A percentile compares a stretch with the other conserved stretches of the same genome.
Evolutionary conservation across 2,113 vertebrate species (phyloP).

Genomic region (Calcarius ornatus): DNA sequence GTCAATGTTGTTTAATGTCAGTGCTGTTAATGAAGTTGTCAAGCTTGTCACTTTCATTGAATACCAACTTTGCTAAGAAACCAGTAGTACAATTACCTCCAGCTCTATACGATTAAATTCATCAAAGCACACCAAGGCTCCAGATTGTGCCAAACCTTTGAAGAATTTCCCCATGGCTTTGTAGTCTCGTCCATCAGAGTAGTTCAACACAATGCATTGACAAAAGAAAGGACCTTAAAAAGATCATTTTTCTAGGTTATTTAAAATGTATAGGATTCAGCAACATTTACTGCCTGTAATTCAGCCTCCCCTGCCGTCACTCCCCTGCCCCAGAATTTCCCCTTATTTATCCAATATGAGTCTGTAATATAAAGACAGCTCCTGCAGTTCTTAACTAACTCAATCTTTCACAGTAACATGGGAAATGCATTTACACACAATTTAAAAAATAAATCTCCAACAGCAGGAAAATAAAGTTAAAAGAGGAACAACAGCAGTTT

Average conservation of each 20-base stretch:
- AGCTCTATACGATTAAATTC: conserved; percentile 74
- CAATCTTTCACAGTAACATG: not conserved
- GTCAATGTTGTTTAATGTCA: conserved; percentile 72
- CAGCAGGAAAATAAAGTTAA: not conserved
- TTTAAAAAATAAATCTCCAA: not conserved
- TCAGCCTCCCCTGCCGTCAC: not conserved
- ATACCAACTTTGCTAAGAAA: conserved; percentile 73
- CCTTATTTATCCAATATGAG: not conserved
- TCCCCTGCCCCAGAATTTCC: not conserved
- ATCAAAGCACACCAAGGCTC: conserved; percentile 72
- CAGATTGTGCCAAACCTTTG: conserved; percentile 66
- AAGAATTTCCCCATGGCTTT: conserved; percentile 75
- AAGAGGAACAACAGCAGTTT: not conserved
- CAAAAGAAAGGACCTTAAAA: conserved; percentile 41
- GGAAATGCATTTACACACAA: not conserved
- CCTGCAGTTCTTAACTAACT: not conserved
- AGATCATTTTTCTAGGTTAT: not conserved
- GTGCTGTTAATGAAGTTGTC: conserved; percentile 75
- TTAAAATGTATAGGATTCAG: conserved; percentile 19
- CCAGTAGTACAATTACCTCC: conserved; percentile 71
- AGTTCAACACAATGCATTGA: conserved; percentile 26
- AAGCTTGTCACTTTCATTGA: conserved; percentile 70
- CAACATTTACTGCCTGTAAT: not conserved
- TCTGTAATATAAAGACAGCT: not conserved
- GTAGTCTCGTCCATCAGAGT: conserved; percentile 55